Conservation (phyloP, 2,888 invertebrate genomes). For the Linyphia triangularis region DNA sequence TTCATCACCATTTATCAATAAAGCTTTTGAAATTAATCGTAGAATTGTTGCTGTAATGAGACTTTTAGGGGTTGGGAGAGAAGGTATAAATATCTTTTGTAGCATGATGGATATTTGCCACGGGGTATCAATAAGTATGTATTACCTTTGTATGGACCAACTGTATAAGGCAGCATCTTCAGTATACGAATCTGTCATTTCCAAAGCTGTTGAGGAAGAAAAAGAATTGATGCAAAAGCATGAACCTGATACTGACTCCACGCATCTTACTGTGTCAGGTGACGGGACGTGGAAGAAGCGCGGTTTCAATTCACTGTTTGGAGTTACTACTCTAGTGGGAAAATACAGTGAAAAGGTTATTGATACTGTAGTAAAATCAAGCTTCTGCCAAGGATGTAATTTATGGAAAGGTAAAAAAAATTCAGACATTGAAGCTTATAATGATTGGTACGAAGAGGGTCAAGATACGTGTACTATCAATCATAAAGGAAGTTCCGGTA, state of each 20-base stretch:
- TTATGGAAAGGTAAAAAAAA: conserved; percentile 1
- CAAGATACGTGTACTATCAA: background rate
- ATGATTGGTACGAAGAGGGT: conserved; percentile 5
- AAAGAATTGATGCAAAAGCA: background rate
- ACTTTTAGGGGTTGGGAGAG: background rate
- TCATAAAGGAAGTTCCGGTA: background rate
- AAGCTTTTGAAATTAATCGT: background rate
- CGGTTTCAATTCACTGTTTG: conserved; percentile 11
- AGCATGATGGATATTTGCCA: conserved; percentile 1
- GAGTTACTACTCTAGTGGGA: no score
- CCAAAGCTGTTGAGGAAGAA: background rate
- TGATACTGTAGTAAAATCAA: no score
- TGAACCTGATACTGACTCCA: background rate
- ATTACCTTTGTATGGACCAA: background rate
- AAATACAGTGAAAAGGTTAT: no score
- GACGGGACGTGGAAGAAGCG: background rate
- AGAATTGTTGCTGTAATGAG: background rate
- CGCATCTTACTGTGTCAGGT: background rate
- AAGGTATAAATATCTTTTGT: conserved; percentile 2
- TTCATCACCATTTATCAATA: background rate
- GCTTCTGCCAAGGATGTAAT: conserved; percentile 23
- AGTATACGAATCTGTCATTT: background rate
- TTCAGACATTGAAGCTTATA: background rate
- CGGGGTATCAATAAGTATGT: background rate
- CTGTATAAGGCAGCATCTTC: background rate